A percentile compares a stretch with the other conserved stretches of the same genome.
phyloP scores from a whole-genome alignment of 2,888 invertebrate genomes.

The Erebia ligea region DNA sequence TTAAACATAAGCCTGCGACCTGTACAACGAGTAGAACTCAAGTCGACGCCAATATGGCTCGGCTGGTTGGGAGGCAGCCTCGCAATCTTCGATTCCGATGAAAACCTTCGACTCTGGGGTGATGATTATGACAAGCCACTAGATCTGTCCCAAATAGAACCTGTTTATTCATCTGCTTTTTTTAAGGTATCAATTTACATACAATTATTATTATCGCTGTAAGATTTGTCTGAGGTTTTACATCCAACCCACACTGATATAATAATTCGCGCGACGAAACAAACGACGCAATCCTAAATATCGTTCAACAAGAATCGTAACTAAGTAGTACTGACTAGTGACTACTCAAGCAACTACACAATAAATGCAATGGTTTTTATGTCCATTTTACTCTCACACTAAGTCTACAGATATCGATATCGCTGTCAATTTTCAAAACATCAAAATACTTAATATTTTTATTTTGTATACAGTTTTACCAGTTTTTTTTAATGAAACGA shows the following conservation, averaged over 20 bases:
- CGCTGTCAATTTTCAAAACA: background rate
- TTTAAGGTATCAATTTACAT: conserved; percentile 84
- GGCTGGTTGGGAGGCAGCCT: conserved; percentile 90
- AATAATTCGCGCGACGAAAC: too few species aligned
- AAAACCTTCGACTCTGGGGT: conserved; percentile 94
- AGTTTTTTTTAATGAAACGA: background rate
- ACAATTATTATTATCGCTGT: too few species aligned
- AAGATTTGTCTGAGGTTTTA: too few species aligned
- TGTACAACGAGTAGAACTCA: conserved; percentile 88
- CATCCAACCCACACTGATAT: too few species aligned
- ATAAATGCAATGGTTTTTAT: too few species aligned
- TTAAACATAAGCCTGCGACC: conserved; percentile 80
- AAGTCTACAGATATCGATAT: background rate
- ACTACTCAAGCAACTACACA: too few species aligned
- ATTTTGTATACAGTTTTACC: too few species aligned
- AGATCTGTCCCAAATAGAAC: conserved; percentile 90
- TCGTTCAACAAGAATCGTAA: too few species aligned
- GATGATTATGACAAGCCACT: conserved; percentile 93
- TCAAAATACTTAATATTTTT: too few species aligned
- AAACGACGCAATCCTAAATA: too few species aligned
- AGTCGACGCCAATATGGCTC: conserved; percentile 85
- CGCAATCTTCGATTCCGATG: conserved; percentile 92
- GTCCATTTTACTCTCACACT: too few species aligned
- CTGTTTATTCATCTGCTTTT: conserved; percentile 94
- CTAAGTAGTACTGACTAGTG: too few species aligned